Evolutionary conservation across 2,888 invertebrate genomes (phyloP), one percentile per base, ranked within the genome.

Genomic region (Auanema sp.): DNA sequence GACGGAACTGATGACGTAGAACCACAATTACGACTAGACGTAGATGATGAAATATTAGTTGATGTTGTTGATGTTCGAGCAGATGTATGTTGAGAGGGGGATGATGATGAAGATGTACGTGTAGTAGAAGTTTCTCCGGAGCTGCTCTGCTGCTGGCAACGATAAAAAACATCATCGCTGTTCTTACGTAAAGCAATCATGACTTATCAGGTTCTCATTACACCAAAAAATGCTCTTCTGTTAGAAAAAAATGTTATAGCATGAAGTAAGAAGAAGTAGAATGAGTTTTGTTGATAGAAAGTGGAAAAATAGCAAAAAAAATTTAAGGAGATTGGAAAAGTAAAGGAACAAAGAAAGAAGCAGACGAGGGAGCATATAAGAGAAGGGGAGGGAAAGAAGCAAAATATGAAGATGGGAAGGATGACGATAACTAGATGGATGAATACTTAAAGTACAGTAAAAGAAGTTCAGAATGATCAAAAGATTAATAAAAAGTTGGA

Each of bases 151-250:
- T 33, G 33, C 33, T 33, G 33, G 8, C 33, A 33, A 33, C 56
- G 62, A 44, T 50, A 47, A 52, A 62, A 62, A 42, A 62, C 57
- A 18, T 62, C 62, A 18, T 62, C 62, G 23, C 50, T 51, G 42
- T 57, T 62, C 51, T 62, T 62, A 51, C 62, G 62, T 24, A 62
- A 25, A 6, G 62, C 25, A 40, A 62, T 44, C 62, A 62, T 62
- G 8, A 33, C 33, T 33, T 52, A 18, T 52, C 52, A n/a, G 18
- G n/a, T 24, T 52, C 24, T 24, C 23, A 18, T 52, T 3, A 21
- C 21, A 47, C 47, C 16, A 3, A 18, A 47, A 18, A 47, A 18
- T 5, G 47, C 47, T 21, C 8, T 18, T 33, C 21, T 18, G 47
- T 10, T 10, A 47, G 10, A 47, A 47, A 47, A 47, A 16, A 47